Conservation (phyloP, 2,113 vertebrate genomes). For the Ceyx cyanopectus region DNA sequence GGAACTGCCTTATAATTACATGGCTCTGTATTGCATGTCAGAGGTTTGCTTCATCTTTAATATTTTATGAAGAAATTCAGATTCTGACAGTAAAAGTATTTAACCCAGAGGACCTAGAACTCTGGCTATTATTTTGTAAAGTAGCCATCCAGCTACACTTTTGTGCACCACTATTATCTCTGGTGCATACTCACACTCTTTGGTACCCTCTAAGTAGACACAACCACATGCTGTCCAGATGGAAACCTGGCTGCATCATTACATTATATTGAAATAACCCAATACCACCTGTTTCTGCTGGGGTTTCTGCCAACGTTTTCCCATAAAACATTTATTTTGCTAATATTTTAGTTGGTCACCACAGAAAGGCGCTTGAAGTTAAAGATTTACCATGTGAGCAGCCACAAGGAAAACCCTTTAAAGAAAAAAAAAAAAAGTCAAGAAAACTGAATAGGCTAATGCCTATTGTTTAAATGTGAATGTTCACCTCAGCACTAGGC, state of each 20-base stretch:
- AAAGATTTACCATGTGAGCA: slow-evolving; percentile 84
- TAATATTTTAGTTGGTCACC: slow-evolving; percentile 88
- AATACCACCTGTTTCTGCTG: slow-evolving; percentile 91
- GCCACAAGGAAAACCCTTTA: slow-evolving; percentile 54
- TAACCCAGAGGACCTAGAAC: slow-evolving; percentile 82
- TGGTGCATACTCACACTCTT: slow-evolving; percentile 82
- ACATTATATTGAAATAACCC: slow-evolving; percentile 94
- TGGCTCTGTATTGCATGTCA: slow-evolving; percentile 74
- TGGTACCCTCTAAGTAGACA: slow-evolving; percentile 83
- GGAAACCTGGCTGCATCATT: slow-evolving; percentile 91
- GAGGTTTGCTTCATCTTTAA: slow-evolving; percentile 80
- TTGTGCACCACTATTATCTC: slow-evolving; percentile 78
- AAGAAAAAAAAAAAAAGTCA: background rate
- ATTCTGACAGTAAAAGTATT: slow-evolving; percentile 84
- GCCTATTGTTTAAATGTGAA: slow-evolving; percentile 57
- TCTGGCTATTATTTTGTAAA: slow-evolving; percentile 80
- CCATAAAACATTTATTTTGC: slow-evolving; percentile 89
- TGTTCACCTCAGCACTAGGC: slow-evolving; percentile 47
- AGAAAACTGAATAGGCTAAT: slow-evolving; percentile 26
- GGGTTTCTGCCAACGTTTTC: slow-evolving; percentile 86
- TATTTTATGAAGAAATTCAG: slow-evolving; percentile 86
- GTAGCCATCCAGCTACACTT: slow-evolving; percentile 82
- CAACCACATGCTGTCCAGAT: slow-evolving; percentile 88
- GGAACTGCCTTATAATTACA: slow-evolving; percentile 78
- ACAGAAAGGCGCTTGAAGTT: slow-evolving; percentile 86